phyloP scores from a whole-genome alignment of 2,888 invertebrate genomes.

The Melikaiella ostensackeni region DNA sequence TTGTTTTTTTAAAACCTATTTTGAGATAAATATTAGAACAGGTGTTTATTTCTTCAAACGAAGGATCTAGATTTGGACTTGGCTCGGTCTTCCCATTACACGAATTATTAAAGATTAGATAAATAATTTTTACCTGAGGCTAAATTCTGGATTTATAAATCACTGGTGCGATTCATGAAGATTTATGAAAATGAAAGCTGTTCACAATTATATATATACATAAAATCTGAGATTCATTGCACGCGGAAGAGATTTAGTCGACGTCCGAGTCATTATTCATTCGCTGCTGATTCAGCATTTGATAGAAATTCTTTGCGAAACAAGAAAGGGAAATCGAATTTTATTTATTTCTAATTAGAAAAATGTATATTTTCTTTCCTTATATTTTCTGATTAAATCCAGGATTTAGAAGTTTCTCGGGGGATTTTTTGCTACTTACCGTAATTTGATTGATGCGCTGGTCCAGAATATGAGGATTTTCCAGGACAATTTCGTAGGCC shows the following conservation, averaged over 20 bases:
- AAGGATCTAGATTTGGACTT: neutral
- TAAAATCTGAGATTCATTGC: neutral
- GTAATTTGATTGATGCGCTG: conserved; percentile 75
- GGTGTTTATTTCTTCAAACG: neutral
- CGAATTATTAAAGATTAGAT: neutral
- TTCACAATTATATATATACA: neutral
- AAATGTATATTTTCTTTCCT: neutral
- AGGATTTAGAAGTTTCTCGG: neutral
- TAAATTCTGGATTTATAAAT: conserved; percentile 27
- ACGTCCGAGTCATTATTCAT: conserved; percentile 3
- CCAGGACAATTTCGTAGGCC: conserved; percentile 69
- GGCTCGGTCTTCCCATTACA: conserved; percentile 30
- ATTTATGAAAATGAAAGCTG: conserved; percentile 4
- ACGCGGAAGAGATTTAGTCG: neutral
- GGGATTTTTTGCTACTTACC: conserved; percentile 67
- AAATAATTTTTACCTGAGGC: neutral
- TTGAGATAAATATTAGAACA: neutral
- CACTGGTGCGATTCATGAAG: neutral
- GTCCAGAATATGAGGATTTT: conserved; percentile 74
- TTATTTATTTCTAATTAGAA: neutral
- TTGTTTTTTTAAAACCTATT: neutral
- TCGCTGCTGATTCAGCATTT: neutral
- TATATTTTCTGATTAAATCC: neutral
- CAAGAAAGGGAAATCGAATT: neutral
- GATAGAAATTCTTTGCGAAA: neutral